These are phyloP conservation scores for Temnothorax rugatulus DNA, from an alignment of 2,888 invertebrate genomes.

Conservation along the genomic window DNA sequence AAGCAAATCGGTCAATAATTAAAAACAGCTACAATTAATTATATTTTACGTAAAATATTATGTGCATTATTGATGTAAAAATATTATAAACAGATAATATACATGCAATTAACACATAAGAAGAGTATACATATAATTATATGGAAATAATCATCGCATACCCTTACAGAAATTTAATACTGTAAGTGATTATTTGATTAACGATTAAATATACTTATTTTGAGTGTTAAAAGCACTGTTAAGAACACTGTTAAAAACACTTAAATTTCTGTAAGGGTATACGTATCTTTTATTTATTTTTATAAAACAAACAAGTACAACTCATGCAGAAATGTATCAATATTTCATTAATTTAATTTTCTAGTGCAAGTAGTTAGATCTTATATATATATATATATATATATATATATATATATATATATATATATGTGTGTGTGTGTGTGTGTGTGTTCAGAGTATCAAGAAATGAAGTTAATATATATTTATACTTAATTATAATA, in stretches of 20 bases:
- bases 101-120: neutral
- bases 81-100: neutral
- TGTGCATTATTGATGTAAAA: neutral
- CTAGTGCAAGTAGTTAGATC: neutral
- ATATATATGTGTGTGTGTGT: no score
- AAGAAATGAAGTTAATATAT: neutral
- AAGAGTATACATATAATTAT: slow-evolving; percentile 10
- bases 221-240: no score
- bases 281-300: neutral
- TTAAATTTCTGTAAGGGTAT: neutral
- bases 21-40: no score
- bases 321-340: neutral
- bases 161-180: no score
- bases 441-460: neutral
- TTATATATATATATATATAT: no score
- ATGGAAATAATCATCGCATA: neutral
- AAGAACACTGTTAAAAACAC: no score
- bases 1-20: neutral
- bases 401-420: no score
- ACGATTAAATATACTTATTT: no score
- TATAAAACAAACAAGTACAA: neutral
- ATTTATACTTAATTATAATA: neutral
- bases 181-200: no score
- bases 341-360: neutral
- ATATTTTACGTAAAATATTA: neutral